Base-by-base conservation (phyloP, 2,888 invertebrate species). In the Linnaemya tessellans region DNA sequence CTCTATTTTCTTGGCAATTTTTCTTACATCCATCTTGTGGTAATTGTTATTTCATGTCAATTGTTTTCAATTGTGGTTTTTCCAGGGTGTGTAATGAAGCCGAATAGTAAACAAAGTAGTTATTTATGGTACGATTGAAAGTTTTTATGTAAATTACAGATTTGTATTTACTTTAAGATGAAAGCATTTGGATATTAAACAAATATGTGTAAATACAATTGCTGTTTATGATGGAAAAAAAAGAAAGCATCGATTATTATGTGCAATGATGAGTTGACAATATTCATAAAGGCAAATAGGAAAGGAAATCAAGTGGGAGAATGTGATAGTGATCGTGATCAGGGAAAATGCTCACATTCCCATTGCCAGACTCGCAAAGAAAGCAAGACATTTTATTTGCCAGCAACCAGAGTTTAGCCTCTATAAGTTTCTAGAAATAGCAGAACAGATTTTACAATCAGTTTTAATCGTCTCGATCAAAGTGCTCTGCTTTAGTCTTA, bases 21-120 rank as follows among this genome's bases (percentile, higher is more conserved):
- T 56, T 41, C 43, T 56, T 35, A 30, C 35, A 20, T 51, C 13
- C 58, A 30, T 30, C 11, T 81, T 75, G 62, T 38, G 73, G 73
- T 51, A 78, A 77, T 77, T 77, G 70, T 64, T 77, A 64, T 70
- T 82, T 54, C 65, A 35, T 70, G 70, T 65, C 75, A 82, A 75
- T 74, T 77, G 38, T 56, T 64, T 73, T 20, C 10, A 41, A 73
- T 22, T 58, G 51, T 58, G 77, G 25, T 38, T 58, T 70, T 54
- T 62, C 5, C 46, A 22, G 68, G 68, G 56, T 75, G 75, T 77
- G 70, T 56, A 1, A 38, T 20, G 13, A 22, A 35, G 43, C 1
- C 20, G n/a, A 65, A 18, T 60, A 38, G 38, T 10, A 46, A 60
- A 64, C 54, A 20, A 58, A 62, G 7, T 15, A 22, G 13, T 15